Evolutionary conservation across 2,797 vertebrate genomes (phyloP).

Genomic region (Thalassophryne amazonica): DNA sequence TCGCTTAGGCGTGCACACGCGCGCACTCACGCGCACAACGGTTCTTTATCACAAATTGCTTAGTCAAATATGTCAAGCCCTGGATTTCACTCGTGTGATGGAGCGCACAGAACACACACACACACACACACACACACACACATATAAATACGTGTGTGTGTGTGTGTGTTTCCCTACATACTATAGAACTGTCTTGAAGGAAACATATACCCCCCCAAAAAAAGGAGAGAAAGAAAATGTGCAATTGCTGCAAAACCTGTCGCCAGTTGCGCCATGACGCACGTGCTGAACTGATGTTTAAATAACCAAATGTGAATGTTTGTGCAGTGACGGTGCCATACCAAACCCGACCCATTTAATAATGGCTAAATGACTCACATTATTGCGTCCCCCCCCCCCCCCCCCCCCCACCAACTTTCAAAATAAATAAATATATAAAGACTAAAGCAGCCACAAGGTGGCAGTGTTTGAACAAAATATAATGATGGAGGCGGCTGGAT

Average conservation of each 20-base stretch:
- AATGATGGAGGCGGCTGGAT: conserved; percentile 76
- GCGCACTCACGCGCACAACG: conserved; percentile 23
- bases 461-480: conserved; percentile 93
- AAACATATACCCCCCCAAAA: too few relatives aligned
- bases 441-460: conserved; percentile 86
- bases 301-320: conserved; percentile 26
- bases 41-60: conserved; percentile 71
- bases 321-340: conserved; percentile 23
- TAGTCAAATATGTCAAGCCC: conserved; percentile 66
- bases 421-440: conserved; percentile 50
- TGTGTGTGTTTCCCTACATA: conserved; percentile 1
- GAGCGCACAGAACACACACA: conserved; percentile 18
- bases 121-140: background rate
- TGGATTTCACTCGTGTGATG: conserved; percentile 44
- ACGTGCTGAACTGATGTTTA: too few relatives aligned
- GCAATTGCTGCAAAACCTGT: too few relatives aligned
- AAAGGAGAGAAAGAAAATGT: too few relatives aligned
- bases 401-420: conserved; percentile 2
- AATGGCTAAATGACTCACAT: conserved; percentile 65
- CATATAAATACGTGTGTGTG: conserved; percentile 11
- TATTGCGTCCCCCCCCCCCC: conserved; percentile 37
- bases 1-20: conserved; percentile 32
- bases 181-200: conserved; percentile 18
- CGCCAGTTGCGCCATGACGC: too few relatives aligned
- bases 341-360: conserved; percentile 57